phyloP scores from a whole-genome alignment of 2,797 vertebrate species.

The Gambusia yucatana region DNA sequence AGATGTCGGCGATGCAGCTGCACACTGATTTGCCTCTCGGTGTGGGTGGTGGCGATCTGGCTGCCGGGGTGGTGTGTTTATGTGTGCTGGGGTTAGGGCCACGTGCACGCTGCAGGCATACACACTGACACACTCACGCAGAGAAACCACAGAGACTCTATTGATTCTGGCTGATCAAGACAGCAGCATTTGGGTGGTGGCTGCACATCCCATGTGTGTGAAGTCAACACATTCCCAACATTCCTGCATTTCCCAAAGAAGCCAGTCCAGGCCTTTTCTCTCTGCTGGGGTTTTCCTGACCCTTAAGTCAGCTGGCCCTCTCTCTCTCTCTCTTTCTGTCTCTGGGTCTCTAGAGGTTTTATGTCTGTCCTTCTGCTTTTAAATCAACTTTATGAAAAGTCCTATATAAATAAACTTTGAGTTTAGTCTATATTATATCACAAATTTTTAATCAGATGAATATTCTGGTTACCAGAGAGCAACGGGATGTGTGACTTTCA shows the following conservation, averaged over 20 bases:
- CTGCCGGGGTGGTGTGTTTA: constrained; percentile 74
- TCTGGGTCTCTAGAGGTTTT: constrained; percentile 16
- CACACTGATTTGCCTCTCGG: constrained; percentile 49
- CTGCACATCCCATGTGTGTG: constrained; percentile 75
- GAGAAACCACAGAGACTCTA: constrained; percentile 76
- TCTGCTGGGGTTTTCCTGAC: constrained; percentile 45
- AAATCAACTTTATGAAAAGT: neutral
- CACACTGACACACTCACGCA: constrained; percentile 40
- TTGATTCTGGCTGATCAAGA: constrained; percentile 81
- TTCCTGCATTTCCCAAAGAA: constrained; percentile 87
- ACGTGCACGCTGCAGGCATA: constrained; percentile 61
- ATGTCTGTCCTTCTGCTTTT: neutral
- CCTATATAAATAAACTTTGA: neutral
- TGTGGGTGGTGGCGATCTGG: constrained; percentile 68
- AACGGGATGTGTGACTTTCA: neutral
- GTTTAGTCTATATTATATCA: constrained; percentile 4
- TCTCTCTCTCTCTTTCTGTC: neutral
- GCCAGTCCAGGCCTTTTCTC: constrained; percentile 61
- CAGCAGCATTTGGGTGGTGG: constrained; percentile 64
- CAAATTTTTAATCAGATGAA: neutral
- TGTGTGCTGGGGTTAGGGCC: constrained; percentile 73
- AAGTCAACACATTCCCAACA: constrained; percentile 89
- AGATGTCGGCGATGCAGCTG: constrained; percentile 62
- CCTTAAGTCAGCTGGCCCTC: constrained; percentile 23
- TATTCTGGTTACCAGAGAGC: neutral